A percentile compares a stretch with the other conserved stretches of the same genome.
phyloP scores from a whole-genome alignment of 1,140 invertebrate species.

The roundworm (Caenorhabditis elegans) region DNA sequence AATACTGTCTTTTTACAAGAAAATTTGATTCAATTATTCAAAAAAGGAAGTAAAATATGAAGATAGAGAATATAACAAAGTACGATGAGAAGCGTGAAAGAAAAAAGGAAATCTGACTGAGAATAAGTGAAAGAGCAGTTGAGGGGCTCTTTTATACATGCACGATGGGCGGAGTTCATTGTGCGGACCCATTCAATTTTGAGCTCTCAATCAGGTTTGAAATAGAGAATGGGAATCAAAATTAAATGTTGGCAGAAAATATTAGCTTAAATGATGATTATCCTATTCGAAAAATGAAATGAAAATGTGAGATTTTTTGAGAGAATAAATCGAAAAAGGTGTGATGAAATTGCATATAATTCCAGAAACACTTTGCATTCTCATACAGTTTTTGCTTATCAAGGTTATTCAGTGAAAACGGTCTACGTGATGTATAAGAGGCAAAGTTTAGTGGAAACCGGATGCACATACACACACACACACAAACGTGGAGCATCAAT shows the following conservation, averaged over 20 bases:
- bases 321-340: no score
- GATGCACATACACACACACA: neutral
- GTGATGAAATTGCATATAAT: neutral
- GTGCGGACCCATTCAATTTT: neutral
- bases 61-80: neutral
- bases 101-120: neutral
- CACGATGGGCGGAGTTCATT: neutral
- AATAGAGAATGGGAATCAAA: no score
- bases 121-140: constrained; percentile 16
- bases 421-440: constrained; percentile 5
- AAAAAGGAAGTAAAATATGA: neutral
- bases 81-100: neutral
- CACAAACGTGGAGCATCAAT: neutral
- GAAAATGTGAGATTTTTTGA: no score
- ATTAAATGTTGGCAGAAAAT: no score
- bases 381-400: neutral
- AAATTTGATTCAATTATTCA: neutral
- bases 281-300: no score
- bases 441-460: constrained; percentile 22
- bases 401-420: neutral
- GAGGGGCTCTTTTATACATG: neutral
- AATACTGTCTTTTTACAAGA: no score
- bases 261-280: no score
- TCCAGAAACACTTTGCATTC: neutral
- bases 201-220: neutral